Evolutionary conservation across 2,113 vertebrate genomes (phyloP).

Genomic region (Brevimyrus niger): DNA sequence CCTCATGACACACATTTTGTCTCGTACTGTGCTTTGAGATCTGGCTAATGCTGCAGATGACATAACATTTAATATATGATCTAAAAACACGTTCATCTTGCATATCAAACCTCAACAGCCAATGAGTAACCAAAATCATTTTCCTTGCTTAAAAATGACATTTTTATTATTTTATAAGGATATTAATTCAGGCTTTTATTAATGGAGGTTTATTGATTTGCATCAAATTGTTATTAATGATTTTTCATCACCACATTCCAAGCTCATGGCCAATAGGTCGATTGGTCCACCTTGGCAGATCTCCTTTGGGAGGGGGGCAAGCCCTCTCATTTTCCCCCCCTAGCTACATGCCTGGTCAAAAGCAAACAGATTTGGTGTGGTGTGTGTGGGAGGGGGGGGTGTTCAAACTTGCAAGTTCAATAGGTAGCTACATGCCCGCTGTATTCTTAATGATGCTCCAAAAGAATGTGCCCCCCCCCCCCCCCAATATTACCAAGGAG

Average conservation of each 20-base stretch:
- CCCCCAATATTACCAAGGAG: background rate
- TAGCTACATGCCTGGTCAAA: too few species aligned
- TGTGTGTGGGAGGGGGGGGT: too few species aligned
- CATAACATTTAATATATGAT: background rate
- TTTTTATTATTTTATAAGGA: background rate
- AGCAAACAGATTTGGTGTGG: too few species aligned
- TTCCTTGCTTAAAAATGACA: background rate
- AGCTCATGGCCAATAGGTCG: background rate
- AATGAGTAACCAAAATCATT: background rate
- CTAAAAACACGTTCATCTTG: background rate
- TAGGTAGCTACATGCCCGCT: background rate
- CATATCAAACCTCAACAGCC: background rate
- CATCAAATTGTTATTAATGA: background rate
- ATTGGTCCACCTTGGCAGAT: background rate
- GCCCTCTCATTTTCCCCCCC: too few species aligned
- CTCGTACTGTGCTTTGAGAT: background rate
- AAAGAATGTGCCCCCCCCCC: background rate
- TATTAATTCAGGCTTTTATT: background rate
- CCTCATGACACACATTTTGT: background rate
- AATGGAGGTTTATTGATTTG: background rate
- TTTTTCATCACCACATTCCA: background rate
- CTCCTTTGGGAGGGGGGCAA: too few species aligned
- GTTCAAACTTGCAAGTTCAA: background rate
- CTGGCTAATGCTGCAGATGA: background rate
- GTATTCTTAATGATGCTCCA: background rate